Base-by-base conservation (phyloP, 1,140 invertebrate genomes). In the Ceratina calcarata region DNA sequence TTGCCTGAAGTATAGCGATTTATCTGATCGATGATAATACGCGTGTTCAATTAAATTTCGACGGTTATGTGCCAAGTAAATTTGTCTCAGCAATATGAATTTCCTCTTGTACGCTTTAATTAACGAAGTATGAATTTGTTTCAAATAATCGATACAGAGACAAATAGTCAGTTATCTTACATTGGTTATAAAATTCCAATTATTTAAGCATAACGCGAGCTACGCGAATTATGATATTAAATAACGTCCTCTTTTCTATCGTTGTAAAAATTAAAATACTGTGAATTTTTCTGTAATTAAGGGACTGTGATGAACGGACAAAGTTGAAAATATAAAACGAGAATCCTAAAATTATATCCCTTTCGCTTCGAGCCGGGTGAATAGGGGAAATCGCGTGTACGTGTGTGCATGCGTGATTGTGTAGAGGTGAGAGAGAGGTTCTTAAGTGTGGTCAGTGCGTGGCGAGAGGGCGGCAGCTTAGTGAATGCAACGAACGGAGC, bases 381-480 rank as follows among this genome's bases (percentile, higher is more conserved):
- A 68, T 53, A 16, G 66, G 16, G 20, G 20, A 37, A 32, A 45
- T 20, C 32, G n/a, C 15, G 8, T 20, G 37, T 13, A 18, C 55
- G n/a, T 13, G n/a, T n/a, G 24, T 32, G 51, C 12, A 37, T 57
- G 15, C 20, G 60, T 15, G 16, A 51, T 1, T 20, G 51, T 3
- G n/a, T 24, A n/a, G 67, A 57, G 67, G 18, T 16, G 27, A 69
- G 53, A 57, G 51, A 45, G 37, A 45, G 27, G 67, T 69, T 55
- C 67, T 69, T 55, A 69, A 69, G 51, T 32, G 67, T 57, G 67
- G 67, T 57, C 67, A 69, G n/a, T 55, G 51, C 53, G 18, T 20
- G 67, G 67, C 22, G 67, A 69, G n/a, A 69, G n/a, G n/a, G 67
- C 51, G n/a, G 24, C 1, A 57, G 12, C 55, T 69, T 32, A 69